Evolutionary conservation across 1,140 invertebrate species (phyloP).

Genomic region (Arctopsyche grandis): DNA sequence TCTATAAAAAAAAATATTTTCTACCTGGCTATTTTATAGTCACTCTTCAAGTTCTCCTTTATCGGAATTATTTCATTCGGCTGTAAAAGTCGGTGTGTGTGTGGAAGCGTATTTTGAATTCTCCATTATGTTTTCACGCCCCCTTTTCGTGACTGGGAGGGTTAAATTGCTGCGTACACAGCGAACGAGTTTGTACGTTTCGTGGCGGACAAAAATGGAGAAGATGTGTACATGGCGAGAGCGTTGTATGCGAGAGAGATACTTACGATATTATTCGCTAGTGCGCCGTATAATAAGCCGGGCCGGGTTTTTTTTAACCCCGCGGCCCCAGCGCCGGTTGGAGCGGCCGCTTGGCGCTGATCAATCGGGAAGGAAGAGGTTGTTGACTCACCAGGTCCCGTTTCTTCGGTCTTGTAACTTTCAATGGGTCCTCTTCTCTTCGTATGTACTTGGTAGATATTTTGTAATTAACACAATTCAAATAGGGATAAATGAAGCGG

Average conservation of each 20-base stretch:
- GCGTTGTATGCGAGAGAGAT: neutral
- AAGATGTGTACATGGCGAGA: neutral
- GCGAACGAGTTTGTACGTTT: no score
- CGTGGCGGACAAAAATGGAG: no score
- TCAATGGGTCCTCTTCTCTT: neutral
- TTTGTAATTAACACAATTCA: no score
- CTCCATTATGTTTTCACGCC: neutral
- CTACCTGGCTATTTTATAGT: no score
- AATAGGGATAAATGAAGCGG: no score
- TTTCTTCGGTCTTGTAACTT: neutral
- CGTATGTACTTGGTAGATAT: neutral
- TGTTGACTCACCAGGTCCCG: constrained; percentile 26
- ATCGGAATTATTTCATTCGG: no score
- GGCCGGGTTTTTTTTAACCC: constrained; percentile 15
- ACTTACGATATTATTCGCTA: neutral
- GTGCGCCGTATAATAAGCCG: neutral
- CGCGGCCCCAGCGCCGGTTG: neutral
- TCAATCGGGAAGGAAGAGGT: constrained; percentile 11
- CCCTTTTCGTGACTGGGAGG: neutral
- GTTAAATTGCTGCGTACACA: neutral
- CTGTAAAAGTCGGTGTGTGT: no score
- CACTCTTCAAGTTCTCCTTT: no score
- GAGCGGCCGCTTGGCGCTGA: neutral
- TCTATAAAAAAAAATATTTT: no score
- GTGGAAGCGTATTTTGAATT: no score